Evolutionary conservation across 2,888 invertebrate genomes (phyloP).

Genomic region (Apodemia mormo): DNA sequence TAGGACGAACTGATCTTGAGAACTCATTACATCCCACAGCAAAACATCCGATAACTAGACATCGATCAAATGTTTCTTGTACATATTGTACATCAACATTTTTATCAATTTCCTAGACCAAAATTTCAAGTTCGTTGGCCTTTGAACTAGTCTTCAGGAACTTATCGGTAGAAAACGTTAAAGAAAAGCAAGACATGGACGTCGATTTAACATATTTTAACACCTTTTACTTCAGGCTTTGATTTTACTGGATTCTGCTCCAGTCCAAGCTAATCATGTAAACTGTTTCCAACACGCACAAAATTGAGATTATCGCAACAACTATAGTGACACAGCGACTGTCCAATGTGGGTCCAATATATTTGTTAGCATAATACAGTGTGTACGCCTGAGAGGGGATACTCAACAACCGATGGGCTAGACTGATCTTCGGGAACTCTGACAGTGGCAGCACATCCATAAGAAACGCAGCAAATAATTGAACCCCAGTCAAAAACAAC

Average conservation of each 20-base stretch:
- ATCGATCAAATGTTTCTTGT: no score
- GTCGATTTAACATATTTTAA: no score
- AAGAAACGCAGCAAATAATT: constrained; percentile 38
- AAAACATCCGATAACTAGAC: no score
- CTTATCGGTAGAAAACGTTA: no score
- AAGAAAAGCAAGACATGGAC: no score
- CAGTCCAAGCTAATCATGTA: constrained; percentile 50
- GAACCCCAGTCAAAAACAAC: constrained; percentile 37
- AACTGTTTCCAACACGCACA: constrained; percentile 46
- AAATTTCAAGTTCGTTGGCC: no score
- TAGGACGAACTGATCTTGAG: no score
- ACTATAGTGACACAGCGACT: constrained; percentile 42
- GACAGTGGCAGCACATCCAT: constrained; percentile 41
- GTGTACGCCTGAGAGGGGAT: constrained; percentile 51
- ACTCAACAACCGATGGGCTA: constrained; percentile 47
- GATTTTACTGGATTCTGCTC: constrained; percentile 42
- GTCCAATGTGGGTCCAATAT: constrained; percentile 43
- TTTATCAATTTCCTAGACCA: no score
- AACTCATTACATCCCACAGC: no score
- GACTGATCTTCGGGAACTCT: constrained; percentile 47
- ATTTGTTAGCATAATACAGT: constrained; percentile 46
- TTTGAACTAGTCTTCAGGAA: no score
- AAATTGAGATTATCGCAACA: constrained; percentile 41
- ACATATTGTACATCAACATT: no score
- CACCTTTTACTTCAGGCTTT: neutral